These are phyloP conservation scores for Lypha dubia DNA, from an alignment of 2,888 invertebrate species.

Conservation along the genomic window DNA sequence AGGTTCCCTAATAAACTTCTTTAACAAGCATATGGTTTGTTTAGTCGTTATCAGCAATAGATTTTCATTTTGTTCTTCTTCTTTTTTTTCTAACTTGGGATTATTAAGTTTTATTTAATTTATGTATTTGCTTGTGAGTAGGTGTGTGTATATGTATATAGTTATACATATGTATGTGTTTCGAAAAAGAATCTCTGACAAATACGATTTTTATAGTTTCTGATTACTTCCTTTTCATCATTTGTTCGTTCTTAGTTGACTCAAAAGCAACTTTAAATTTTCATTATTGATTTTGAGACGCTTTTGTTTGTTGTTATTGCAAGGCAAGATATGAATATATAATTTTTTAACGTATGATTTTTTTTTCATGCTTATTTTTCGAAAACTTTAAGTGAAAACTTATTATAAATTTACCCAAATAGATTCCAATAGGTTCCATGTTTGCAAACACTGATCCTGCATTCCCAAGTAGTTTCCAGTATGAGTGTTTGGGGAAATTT, in stretches of 20 bases:
- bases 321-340: background rate
- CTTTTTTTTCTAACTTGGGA: conserved; percentile 22
- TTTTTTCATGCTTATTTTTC: background rate
- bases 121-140: background rate
- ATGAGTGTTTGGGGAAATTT: too few relatives aligned
- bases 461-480: too few relatives aligned
- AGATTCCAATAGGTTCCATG: too few relatives aligned
- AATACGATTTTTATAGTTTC: conserved; percentile 47
- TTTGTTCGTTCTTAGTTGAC: background rate
- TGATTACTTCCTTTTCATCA: conserved; percentile 18
- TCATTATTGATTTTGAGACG: background rate
- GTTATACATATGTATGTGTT: background rate
- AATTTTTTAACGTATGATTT: background rate
- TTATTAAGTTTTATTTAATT: conserved; percentile 49
- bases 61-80: conserved; percentile 8
- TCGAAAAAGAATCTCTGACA: conserved; percentile 26
- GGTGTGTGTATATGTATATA: background rate
- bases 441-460: too few relatives aligned
- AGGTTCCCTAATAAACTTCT: conserved; percentile 45
- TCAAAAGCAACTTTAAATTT: conserved; percentile 10
- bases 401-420: too few relatives aligned
- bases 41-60: conserved; percentile 17
- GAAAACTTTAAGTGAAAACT: conserved; percentile 21
- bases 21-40: conserved; percentile 36
- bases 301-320: background rate